Conservation (phyloP, 1,140 invertebrate species). For the Drosophila burlai region DNA sequence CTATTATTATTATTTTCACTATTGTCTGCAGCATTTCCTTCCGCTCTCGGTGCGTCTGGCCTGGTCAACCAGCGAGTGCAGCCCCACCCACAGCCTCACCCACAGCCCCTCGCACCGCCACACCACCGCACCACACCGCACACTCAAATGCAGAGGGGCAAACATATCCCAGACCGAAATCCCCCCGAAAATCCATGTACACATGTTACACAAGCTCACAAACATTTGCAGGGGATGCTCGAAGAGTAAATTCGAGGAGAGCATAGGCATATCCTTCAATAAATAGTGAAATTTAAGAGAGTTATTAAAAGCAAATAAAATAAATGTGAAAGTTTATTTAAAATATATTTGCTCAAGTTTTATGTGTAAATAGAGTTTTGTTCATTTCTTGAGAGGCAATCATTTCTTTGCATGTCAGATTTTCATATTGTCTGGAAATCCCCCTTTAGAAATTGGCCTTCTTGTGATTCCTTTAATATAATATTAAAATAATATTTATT, state of each 20-base stretch:
- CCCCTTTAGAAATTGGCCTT: too few relatives aligned
- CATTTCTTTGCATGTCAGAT: too few relatives aligned
- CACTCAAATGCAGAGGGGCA: slow-evolving; percentile 11
- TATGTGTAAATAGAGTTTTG: background rate
- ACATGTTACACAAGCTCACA: slow-evolving; percentile 46
- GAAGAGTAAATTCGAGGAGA: slow-evolving; percentile 5
- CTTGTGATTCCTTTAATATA: background rate
- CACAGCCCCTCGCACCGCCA: background rate
- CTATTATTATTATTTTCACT: slow-evolving; percentile 69
- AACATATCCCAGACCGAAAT: slow-evolving; percentile 42
- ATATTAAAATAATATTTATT: too few relatives aligned
- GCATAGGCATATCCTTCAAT: background rate
- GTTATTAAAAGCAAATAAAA: background rate
- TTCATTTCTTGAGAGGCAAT: background rate
- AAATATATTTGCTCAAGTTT: background rate
- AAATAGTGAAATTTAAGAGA: background rate
- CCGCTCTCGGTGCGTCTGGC: slow-evolving; percentile 37
- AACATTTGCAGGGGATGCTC: slow-evolving; percentile 13
- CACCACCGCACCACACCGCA: slow-evolving; percentile 4
- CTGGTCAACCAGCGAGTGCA: slow-evolving; percentile 57
- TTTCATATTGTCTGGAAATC: background rate
- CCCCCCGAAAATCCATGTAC: slow-evolving; percentile 46
- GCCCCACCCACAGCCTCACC: slow-evolving; percentile 24
- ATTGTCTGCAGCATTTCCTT: slow-evolving; percentile 68
- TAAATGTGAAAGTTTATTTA: too few relatives aligned